Evolutionary conservation across 2,888 invertebrate genomes (phyloP).

Genomic region (Polia nebulosa): DNA sequence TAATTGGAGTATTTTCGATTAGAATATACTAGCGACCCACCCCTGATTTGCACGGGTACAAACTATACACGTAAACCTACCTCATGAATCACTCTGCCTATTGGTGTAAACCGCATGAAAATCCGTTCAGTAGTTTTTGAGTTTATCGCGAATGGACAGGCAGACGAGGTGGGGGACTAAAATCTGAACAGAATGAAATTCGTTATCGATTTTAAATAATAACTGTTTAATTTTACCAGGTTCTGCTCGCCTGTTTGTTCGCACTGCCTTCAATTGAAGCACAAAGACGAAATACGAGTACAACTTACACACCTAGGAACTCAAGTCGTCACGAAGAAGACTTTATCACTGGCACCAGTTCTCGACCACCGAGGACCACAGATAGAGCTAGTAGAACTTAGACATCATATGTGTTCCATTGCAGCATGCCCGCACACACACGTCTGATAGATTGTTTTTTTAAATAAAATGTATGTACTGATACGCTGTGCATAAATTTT

Average conservation of each 20-base stretch:
- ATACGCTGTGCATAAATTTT: neutral
- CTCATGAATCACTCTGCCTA: too few relatives aligned
- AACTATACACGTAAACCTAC: too few relatives aligned
- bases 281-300: too few relatives aligned
- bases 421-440: neutral
- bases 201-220: neutral
- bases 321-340: neutral
- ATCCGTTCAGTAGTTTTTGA: too few relatives aligned
- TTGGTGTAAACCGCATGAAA: too few relatives aligned
- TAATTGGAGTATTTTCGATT: too few relatives aligned
- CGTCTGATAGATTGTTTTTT: neutral
- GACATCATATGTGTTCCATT: neutral
- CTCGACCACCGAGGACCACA: neutral
- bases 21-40: too few relatives aligned
- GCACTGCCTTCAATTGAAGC: constrained; percentile 2
- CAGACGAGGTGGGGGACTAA: too few relatives aligned
- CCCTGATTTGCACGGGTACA: too few relatives aligned
- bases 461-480: neutral
- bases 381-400: constrained; percentile 7
- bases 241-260: neutral
- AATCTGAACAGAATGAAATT: too few relatives aligned
- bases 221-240: constrained; percentile 2
- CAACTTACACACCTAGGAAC: neutral
- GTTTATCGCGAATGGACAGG: too few relatives aligned
- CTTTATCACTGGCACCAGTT: constrained; percentile 6